Base-by-base conservation (phyloP, 2,797 vertebrate genomes). In the Pipistrellus kuhlii region DNA sequence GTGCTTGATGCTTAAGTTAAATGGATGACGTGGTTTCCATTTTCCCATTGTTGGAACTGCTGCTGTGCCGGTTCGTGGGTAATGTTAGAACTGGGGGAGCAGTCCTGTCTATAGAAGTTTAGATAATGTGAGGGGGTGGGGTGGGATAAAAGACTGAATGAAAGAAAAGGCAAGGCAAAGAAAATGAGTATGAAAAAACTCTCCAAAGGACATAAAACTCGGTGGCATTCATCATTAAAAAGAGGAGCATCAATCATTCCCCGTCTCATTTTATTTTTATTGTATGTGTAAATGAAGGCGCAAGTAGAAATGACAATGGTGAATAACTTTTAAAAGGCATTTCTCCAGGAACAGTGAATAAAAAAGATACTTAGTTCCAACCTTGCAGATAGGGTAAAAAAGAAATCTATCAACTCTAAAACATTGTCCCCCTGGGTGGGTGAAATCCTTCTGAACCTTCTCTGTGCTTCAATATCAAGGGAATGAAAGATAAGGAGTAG, bases 261-360 rank as follows among this genome's bases (percentile, higher is more conserved):
- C n/a, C 15, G 55, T 66, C 80, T 96, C 93, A 93, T 93, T 95
- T 95, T 88, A 94, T 93, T 94, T 91, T 90, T 84, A 95, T 83
- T 95, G 91, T 96, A 30, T 89, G 64, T 46, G 18, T 73, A 81
- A 94, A 66, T 75, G 90, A 95, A 93, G 55, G 85, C 0, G 0
- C 71, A 51, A 64, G 57, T 88, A 77, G 51, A 72, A 92, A 82
- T 75, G 93, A 91, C 94, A 92, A 71, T 83, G 75, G 88, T 25
- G 44, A 94, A 94, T 94, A 83, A 85, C 76, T 91, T 97, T 86
- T 90, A 87, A 90, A 94, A 96, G 90, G 88, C 62, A 93, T 94
- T 96, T 87, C 69, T 68, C 86, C 64, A 73, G 32, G 46, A 94
- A 86, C 76, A 85, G 75, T 68, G 94, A 94, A 85, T 90, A 88